Base-by-base conservation (phyloP, 1,140 invertebrate genomes). In the Palaemon carinicauda region DNA sequence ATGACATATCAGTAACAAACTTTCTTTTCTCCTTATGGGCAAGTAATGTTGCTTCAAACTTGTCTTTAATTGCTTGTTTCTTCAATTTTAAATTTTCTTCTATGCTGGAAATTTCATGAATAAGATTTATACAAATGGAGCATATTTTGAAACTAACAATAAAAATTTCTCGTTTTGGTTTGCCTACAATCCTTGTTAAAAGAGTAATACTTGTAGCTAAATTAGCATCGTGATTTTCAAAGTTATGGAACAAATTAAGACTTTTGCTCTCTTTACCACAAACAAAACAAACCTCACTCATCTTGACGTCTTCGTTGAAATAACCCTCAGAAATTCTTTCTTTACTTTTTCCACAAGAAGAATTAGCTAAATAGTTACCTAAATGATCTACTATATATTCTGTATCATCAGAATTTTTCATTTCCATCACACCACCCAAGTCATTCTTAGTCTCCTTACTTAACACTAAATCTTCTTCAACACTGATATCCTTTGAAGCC, bases 81-180 rank as follows among this genome's bases (percentile, higher is more conserved):
- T 87, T 87, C 5, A 29, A n/a, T 65, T 87, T 87, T 10, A 87
- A 33, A 56, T 75, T 41, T 31, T 87, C 85, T 51, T 87, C 85
- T 52, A 87, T 51, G 21, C 81, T 69, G 10, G 71, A 52, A 29
- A 87, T 71, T 31, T 87, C 85, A 31, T 81, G 80, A 7, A 87
- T 50, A 14, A 87, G 54, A 65, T 54, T 60, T 24, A 53, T 51
- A 60, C 85, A 87, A 52, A 69, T 53, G 12, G 53, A 75, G 69
- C 85, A 87, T 17, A 87, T 86, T 53, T 53, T 81, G 29, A 69
- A 56, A 53, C 79, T 87, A 9, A 87, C 74, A 77, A 31, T 81
- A 7, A 77, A 15, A 9, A 82, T 50, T 65, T 87, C 79, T n/a
- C 71, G 52, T 19, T 87, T 87, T 41, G 85, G 31, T 19, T 69